A percentile compares a stretch with the other conserved stretches of the same genome.
These are phyloP conservation scores for Agonopterix arenella DNA, from an alignment of 2,888 invertebrate species.

Conservation along the genomic window DNA sequence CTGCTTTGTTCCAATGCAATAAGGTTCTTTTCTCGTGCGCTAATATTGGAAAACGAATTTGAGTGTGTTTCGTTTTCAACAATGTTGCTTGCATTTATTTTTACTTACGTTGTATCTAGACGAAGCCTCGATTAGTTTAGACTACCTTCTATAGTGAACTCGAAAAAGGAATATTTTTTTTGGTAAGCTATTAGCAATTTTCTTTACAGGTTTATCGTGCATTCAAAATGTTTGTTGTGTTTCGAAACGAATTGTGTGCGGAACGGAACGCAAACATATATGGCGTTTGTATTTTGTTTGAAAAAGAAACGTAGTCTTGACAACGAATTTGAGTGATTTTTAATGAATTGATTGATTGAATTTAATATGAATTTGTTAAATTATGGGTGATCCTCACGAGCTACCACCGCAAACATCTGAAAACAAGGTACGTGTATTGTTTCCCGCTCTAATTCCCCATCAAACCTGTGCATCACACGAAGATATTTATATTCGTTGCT, in stretches of 20 bases:
- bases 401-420: constrained; percentile 42
- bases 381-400: constrained; percentile 66
- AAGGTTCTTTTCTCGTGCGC: too few relatives aligned
- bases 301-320: constrained; percentile 65
- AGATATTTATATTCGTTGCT: constrained; percentile 46
- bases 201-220: not conserved
- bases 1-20: too few relatives aligned
- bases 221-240: not conserved
- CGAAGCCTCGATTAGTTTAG: too few relatives aligned
- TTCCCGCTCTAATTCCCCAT: constrained; percentile 6
- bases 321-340: constrained; percentile 60
- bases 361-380: constrained; percentile 64
- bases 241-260: not conserved
- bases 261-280: constrained; percentile 28
- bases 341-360: constrained; percentile 47
- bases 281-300: constrained; percentile 60
- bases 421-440: constrained; percentile 42
- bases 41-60: too few relatives aligned
- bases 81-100: too few relatives aligned
- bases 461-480: constrained; percentile 13
- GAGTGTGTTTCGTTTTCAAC: too few relatives aligned
- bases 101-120: too few relatives aligned
- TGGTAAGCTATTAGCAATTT: not conserved
- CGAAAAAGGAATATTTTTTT: too few relatives aligned
- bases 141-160: too few relatives aligned